Percentiles rank a stretch among this genome's conserved stretches.
Conservation (phyloP, 2,797 vertebrate species). For the Nyctalus aviator region DNA sequence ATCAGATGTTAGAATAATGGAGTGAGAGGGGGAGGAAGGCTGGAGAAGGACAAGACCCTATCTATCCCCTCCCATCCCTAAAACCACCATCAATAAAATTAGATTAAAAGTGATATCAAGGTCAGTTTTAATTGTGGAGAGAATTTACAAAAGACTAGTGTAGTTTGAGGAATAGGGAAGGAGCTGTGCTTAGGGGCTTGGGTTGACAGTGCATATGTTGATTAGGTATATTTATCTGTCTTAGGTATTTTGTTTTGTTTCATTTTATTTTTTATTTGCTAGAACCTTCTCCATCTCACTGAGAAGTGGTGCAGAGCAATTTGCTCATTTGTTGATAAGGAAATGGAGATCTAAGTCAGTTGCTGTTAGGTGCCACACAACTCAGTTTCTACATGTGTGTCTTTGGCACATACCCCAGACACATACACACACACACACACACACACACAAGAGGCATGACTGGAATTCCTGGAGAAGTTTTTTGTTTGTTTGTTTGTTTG, state of each 20-base stretch:
- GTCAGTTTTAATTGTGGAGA: background rate
- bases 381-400: background rate
- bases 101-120: conserved; percentile 20
- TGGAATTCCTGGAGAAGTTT: background rate
- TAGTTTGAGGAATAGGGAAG: conserved; percentile 1
- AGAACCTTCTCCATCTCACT: background rate
- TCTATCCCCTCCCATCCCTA: background rate
- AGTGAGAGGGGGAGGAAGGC: background rate
- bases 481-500: no score
- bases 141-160: background rate
- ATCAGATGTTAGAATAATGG: background rate
- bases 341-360: background rate
- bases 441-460: background rate
- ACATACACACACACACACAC: no score
- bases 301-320: background rate
- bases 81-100: background rate
- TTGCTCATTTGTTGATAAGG: conserved; percentile 4
- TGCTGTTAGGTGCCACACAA: background rate
- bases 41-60: background rate
- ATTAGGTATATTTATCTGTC: background rate
- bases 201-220: background rate
- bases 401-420: background rate
- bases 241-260: background rate
- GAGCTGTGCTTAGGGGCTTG: background rate
- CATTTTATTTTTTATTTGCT: background rate